These are phyloP conservation scores for Phataginus tricuspis DNA, from an alignment of 2,797 vertebrate species.

Conservation along the genomic window DNA sequence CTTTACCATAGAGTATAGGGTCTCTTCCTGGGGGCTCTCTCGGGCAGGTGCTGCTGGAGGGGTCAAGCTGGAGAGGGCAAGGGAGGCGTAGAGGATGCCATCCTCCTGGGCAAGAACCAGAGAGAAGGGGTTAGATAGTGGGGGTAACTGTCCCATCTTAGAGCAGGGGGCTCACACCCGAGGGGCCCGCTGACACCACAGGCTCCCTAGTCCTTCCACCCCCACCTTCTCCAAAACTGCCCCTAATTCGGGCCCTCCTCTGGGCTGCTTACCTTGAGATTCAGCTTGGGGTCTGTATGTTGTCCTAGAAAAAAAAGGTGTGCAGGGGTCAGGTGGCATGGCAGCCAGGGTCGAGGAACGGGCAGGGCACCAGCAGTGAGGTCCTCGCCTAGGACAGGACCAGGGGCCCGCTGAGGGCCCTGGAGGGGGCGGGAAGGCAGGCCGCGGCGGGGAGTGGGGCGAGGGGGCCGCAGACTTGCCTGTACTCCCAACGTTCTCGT, in stretches of 20 bases:
- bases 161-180: background rate
- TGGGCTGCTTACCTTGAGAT: slow-evolving; percentile 30
- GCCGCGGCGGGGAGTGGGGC: no score
- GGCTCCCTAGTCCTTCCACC: background rate
- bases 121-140: background rate
- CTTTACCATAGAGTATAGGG: slow-evolving; percentile 58
- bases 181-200: background rate
- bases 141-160: background rate
- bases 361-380: background rate
- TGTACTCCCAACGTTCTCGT: background rate
- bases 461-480: background rate
- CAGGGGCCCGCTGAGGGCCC: no score
- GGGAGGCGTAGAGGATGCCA: slow-evolving; percentile 38
- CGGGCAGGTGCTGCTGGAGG: background rate
- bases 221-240: background rate
- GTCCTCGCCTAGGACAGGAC: background rate
- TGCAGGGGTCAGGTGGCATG: background rate
- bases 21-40: background rate
- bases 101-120: slow-evolving; percentile 33
- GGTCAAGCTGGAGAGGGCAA: background rate
- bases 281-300: background rate
- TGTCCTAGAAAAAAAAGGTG: slow-evolving; percentile 19
- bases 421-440: background rate
- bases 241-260: background rate
- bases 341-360: background rate